Evolutionary conservation across 2,888 invertebrate genomes (phyloP).

Genomic region (Myopa testacea): DNA sequence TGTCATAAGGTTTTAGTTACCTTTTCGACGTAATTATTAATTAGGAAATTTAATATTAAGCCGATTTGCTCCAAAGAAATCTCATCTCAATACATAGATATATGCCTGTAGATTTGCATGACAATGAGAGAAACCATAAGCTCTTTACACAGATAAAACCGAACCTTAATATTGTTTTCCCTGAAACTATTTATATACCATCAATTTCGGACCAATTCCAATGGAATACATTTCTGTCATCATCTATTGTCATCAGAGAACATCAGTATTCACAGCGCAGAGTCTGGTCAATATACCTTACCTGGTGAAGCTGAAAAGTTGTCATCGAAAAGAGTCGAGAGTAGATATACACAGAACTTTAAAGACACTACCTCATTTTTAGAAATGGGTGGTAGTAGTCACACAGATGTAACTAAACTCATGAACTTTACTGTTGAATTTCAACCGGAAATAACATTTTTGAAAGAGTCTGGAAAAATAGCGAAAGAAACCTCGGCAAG

Average conservation of each 20-base stretch:
- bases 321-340: conserved; percentile 58
- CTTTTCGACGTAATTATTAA: not conserved
- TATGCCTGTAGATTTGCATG: conserved; percentile 33
- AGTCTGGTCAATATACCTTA: conserved; percentile 57
- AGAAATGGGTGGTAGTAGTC: conserved; percentile 66
- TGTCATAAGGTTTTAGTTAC: conserved; percentile 7
- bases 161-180: conserved; percentile 21
- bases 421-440: conserved; percentile 43
- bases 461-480: conserved; percentile 14
- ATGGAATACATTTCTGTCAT: conserved; percentile 17
- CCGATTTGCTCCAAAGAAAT: conserved; percentile 31
- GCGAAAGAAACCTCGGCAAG: conserved; percentile 45
- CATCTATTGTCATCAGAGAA: conserved; percentile 55
- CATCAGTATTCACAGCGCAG: conserved; percentile 65
- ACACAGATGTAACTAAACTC: conserved; percentile 50
- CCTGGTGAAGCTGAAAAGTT: conserved; percentile 63
- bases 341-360: conserved; percentile 49
- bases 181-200: conserved; percentile 19
- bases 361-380: conserved; percentile 66
- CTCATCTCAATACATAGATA: conserved; percentile 20
- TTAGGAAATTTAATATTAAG: not conserved
- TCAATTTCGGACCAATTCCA: conserved; percentile 9
- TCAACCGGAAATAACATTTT: conserved; percentile 33
- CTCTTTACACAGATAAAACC: conserved; percentile 8
- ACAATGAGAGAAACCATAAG: conserved; percentile 16